phyloP scores from a whole-genome alignment of 2,113 vertebrate species.

The Sialia sialis region DNA sequence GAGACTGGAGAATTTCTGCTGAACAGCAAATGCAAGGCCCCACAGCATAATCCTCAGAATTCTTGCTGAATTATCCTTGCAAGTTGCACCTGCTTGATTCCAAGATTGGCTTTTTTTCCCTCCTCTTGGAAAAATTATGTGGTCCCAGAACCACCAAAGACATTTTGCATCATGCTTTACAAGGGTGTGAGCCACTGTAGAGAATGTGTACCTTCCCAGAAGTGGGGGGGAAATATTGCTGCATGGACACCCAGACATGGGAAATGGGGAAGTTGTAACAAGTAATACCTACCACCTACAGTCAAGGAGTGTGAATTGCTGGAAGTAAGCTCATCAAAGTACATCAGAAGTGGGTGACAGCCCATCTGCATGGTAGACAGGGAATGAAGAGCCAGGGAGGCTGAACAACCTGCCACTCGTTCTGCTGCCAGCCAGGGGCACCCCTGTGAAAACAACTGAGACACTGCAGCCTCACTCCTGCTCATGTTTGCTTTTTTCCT shows the following conservation, averaged over 20 bases:
- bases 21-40: not conserved
- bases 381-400: not conserved
- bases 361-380: rapidly evolving
- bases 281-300: not conserved
- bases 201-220: not conserved
- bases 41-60: not conserved
- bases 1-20: not conserved
- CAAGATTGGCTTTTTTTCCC: not conserved
- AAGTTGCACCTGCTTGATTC: not conserved
- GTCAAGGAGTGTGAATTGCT: not conserved
- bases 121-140: not conserved
- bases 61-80: not conserved
- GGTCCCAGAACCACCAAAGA: not conserved
- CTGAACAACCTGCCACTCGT: not conserved
- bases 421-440: not conserved
- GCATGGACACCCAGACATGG: not conserved
- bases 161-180: not conserved
- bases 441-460: rapidly evolving
- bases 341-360: not conserved
- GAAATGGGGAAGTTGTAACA: not conserved
- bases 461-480: not conserved
- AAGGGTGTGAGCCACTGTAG: not conserved
- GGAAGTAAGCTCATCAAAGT: not conserved
- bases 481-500: not conserved
- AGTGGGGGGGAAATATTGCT: not conserved